A percentile compares a stretch with the other conserved stretches of the same genome.
Evolutionary conservation across 2,113 vertebrate genomes (phyloP).

Genomic region (Eptatretus burgeri): DNA sequence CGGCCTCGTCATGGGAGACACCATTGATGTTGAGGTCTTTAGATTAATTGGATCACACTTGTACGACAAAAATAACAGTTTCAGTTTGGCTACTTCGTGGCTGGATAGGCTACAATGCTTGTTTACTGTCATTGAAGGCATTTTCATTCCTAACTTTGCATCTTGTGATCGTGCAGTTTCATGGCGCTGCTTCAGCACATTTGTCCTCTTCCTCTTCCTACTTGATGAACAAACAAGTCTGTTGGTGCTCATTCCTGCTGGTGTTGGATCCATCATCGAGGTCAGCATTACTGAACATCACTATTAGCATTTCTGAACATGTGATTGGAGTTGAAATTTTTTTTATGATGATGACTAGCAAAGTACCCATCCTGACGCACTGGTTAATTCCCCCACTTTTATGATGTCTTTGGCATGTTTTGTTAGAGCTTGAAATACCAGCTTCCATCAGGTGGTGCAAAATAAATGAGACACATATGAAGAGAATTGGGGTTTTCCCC

Average conservation of each 20-base stretch:
- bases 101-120: too few species aligned
- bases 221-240: slow-evolving; percentile 63
- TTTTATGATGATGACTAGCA: too few species aligned
- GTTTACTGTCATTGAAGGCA: not conserved
- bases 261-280: slow-evolving; percentile 54
- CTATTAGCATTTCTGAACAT: too few species aligned
- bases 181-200: slow-evolving; percentile 65
- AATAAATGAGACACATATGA: too few species aligned
- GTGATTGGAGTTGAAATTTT: too few species aligned
- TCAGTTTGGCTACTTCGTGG: not conserved
- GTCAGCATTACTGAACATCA: slow-evolving; percentile 14
- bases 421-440: too few species aligned
- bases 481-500: too few species aligned
- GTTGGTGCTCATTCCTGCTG: slow-evolving; percentile 53
- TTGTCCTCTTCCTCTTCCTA: slow-evolving; percentile 69
- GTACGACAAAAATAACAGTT: not conserved
- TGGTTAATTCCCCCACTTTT: too few species aligned
- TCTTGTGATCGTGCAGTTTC: slow-evolving; percentile 23
- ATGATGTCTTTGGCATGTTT: too few species aligned
- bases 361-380: too few species aligned
- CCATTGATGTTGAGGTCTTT: not conserved
- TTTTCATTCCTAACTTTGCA: slow-evolving; percentile 3
- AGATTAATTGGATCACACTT: not conserved
- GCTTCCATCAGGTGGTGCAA: too few species aligned
- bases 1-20: not conserved